phyloP scores from a whole-genome alignment of 1,140 invertebrate species.

The Chrysomallon squamiferum region DNA sequence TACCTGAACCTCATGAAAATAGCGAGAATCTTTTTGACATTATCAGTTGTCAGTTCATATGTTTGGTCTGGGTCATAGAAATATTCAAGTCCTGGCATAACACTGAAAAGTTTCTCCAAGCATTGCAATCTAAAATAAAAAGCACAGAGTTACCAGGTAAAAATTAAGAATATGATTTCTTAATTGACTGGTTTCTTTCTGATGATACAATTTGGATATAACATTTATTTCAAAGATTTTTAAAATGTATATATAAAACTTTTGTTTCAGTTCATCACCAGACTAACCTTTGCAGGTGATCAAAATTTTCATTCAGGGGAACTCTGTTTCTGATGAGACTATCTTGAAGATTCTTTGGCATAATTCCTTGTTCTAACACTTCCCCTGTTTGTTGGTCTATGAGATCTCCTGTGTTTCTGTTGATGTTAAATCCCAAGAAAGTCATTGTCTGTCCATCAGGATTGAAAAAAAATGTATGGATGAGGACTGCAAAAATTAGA shows the following conservation, averaged over 20 bases:
- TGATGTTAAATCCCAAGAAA: constrained; percentile 52
- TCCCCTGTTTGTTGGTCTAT: constrained; percentile 37
- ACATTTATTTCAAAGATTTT: no score
- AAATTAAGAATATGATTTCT: neutral
- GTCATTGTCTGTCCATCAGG: constrained; percentile 45
- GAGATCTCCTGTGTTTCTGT: constrained; percentile 38
- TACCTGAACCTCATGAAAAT: constrained; percentile 56
- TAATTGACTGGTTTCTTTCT: no score
- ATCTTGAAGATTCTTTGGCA: constrained; percentile 32
- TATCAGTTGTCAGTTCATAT: constrained; percentile 54
- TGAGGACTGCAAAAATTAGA: constrained; percentile 38
- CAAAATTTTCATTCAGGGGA: constrained; percentile 50
- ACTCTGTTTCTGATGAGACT: constrained; percentile 41
- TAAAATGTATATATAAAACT: no score
- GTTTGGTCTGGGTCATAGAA: constrained; percentile 43
- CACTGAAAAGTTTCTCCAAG: constrained; percentile 34
- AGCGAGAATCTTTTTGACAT: constrained; percentile 56
- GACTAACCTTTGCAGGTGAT: constrained; percentile 44
- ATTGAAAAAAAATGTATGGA: constrained; percentile 58
- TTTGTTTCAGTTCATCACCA: no score
- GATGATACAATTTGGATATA: no score
- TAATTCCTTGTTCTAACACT: constrained; percentile 29
- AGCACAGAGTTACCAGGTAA: neutral
- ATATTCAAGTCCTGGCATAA: constrained; percentile 40
- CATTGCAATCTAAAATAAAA: constrained; percentile 9